Percentiles rank a stretch among this genome's conserved stretches.
These are phyloP conservation scores for Helostoma temminkii DNA, from an alignment of 2,797 vertebrate species.

Conservation along the genomic window DNA sequence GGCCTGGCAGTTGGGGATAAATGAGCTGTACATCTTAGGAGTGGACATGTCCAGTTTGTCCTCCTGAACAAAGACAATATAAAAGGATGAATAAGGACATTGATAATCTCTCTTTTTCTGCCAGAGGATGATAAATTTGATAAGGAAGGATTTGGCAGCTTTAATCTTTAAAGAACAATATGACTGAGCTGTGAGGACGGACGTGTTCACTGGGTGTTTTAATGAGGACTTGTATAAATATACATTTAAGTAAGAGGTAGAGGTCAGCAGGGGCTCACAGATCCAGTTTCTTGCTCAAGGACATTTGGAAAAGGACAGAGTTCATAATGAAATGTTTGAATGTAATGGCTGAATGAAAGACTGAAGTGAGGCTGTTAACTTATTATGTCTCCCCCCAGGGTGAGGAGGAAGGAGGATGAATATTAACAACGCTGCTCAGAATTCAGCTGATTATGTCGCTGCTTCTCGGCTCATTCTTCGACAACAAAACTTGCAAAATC, in stretches of 20 bases:
- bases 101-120: not conserved
- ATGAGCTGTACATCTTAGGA: conserved; percentile 83
- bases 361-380: conserved; percentile 24
- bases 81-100: not conserved
- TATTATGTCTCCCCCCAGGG: not conserved
- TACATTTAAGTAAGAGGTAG: conserved; percentile 24
- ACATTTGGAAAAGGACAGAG: conserved; percentile 24
- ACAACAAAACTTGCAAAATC: not conserved
- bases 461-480: conserved; percentile 9
- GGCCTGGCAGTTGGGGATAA: conserved; percentile 72
- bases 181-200: not conserved
- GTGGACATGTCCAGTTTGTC: conserved; percentile 75
- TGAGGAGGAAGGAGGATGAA: conserved; percentile 10
- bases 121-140: not conserved
- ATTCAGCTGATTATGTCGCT: conserved; percentile 21
- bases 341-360: conserved; percentile 43
- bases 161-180: not conserved
- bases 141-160: not conserved
- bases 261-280: conserved; percentile 36
- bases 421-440: conserved; percentile 33
- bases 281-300: conserved; percentile 24
- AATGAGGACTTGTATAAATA: conserved; percentile 25
- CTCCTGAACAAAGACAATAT: conserved; percentile 54
- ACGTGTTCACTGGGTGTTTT: not conserved
- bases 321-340: conserved; percentile 26